These are phyloP conservation scores for Anorthoa munda DNA, from an alignment of 2,888 invertebrate species.

Conservation along the genomic window DNA sequence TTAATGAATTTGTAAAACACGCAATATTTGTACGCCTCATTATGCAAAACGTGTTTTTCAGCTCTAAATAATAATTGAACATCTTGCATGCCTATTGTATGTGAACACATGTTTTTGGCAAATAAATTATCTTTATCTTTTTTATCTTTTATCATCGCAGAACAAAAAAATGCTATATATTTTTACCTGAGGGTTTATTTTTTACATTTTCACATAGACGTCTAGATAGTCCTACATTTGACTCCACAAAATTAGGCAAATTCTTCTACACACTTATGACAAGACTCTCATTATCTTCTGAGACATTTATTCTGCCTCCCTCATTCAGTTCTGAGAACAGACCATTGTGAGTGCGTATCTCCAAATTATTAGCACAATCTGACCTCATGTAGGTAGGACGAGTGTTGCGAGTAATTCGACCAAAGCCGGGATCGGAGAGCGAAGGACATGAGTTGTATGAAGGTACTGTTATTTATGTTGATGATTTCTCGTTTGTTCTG, in stretches of 20 bases:
- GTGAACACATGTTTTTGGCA: too few species aligned
- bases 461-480: slow-evolving; percentile 33
- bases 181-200: neutral
- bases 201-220: neutral
- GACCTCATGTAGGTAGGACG: slow-evolving; percentile 36
- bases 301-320: slow-evolving; percentile 28
- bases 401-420: slow-evolving; percentile 40
- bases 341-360: slow-evolving; percentile 53
- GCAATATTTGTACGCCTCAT: too few species aligned
- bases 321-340: slow-evolving; percentile 18
- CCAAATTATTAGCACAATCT: slow-evolving; percentile 52
- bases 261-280: slow-evolving; percentile 13
- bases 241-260: slow-evolving; percentile 16
- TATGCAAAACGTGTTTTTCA: too few species aligned
- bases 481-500: slow-evolving; percentile 18
- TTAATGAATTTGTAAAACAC: too few species aligned
- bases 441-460: slow-evolving; percentile 31
- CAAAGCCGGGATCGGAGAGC: slow-evolving; percentile 48
- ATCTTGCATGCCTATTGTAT: too few species aligned
- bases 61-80: too few species aligned
- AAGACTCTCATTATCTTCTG: slow-evolving; percentile 29
- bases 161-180: slow-evolving; percentile 2
- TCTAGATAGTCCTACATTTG: slow-evolving; percentile 6
- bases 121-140: too few species aligned
- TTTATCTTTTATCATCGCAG: slow-evolving; percentile 17